Evolutionary conservation across 2,888 invertebrate species (phyloP), one percentile per base, ranked within the genome.

Genomic region (Zonitis immaculata): DNA sequence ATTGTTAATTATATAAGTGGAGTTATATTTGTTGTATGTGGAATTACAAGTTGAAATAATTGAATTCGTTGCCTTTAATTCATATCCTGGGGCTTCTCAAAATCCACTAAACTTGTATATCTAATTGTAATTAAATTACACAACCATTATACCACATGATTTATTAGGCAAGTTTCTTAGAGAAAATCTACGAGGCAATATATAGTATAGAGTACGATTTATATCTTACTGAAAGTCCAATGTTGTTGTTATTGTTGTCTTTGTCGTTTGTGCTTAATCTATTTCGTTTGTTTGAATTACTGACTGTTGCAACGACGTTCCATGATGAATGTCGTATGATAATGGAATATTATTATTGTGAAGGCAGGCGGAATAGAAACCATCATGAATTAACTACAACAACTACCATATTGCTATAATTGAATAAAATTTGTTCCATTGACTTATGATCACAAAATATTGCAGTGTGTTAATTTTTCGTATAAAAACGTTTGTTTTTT

Each of bases 101-200:
- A 59, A 58, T 63, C 56, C 59, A 54, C 62, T 62, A 54, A 62
- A 61, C 59, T 66, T 70, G 67, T 69, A 66, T 69, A 70, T 69
- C 69, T 70, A 70, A 70, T 70, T 70, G 70, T 70, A 70, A 70
- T 70, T 70, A 70, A 70, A 70, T 70, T 70, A 68, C 69, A 70
- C 66, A 66, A 65, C 68, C 68, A 69, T 69, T 69, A 68, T 68
- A 66, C 63, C 64, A 60, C 63, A 69, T 70, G 69, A 70, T 70
- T 70, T 70, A 70, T 70, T 65, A 58, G 62, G 55, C 56, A 70
- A 70, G 69, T 69, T 70, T 69, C 63, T 60, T 58, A 59, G 63
- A 57, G n/a, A n/a, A n/a, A n/a, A 51, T 62, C 52, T 20, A 62
- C 59, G 58, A 60, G 59, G 64, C 61, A 65, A 61, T 63, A 66